A percentile compares a stretch with the other conserved stretches of the same genome.
These are phyloP conservation scores for Paraescarpia echinospica DNA, from an alignment of 1,140 invertebrate genomes.

Conservation along the genomic window DNA sequence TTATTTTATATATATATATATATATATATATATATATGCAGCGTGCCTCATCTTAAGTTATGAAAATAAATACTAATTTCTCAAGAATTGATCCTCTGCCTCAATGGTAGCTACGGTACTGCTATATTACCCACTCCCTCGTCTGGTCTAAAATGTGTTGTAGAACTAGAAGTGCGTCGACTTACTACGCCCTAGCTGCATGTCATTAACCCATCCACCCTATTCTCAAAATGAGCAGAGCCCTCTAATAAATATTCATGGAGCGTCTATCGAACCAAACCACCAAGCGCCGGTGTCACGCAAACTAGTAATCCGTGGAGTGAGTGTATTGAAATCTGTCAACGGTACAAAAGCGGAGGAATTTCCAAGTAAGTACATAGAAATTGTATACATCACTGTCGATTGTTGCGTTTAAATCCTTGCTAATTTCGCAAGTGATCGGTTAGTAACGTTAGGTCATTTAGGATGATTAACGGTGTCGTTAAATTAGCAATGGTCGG, in stretches of 20 bases:
- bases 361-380: neutral
- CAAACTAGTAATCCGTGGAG: neutral
- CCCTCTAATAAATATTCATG: neutral
- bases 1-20: too few relatives aligned
- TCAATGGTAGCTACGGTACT: too few relatives aligned
- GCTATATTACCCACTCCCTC: too few relatives aligned
- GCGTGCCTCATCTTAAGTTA: too few relatives aligned
- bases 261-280: neutral
- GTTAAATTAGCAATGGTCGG: neutral
- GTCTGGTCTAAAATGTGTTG: too few relatives aligned
- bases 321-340: neutral
- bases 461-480: neutral
- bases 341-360: neutral
- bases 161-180: too few relatives aligned
- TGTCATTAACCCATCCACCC: neutral
- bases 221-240: neutral
- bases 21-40: too few relatives aligned
- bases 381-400: neutral
- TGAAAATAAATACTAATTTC: too few relatives aligned
- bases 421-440: neutral
- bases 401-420: neutral
- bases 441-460: neutral
- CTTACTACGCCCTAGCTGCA: too few relatives aligned
- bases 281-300: neutral
- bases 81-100: too few relatives aligned